These are phyloP conservation scores for Zapornia atra DNA, from an alignment of 2,113 vertebrate species.

Conservation along the genomic window DNA sequence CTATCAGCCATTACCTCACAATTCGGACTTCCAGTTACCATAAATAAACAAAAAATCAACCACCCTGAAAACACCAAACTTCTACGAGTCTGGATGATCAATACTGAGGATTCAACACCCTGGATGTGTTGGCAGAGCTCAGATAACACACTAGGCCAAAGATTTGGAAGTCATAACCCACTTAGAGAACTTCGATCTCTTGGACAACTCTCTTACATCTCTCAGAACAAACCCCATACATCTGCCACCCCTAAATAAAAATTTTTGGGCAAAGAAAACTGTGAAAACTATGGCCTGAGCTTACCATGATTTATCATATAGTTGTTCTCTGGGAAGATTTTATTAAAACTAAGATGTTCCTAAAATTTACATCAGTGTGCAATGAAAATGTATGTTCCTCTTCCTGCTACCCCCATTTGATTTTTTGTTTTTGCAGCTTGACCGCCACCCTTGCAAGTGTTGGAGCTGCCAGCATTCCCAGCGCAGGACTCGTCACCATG, in stretches of 20 bases:
- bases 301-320: neutral
- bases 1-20: neutral
- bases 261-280: neutral
- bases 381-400: neutral
- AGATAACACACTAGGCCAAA: neutral
- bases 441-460: constrained; percentile 96
- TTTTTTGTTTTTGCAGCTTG: constrained; percentile 80
- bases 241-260: neutral
- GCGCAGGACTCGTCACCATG: constrained; percentile 97
- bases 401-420: neutral
- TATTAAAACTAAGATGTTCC: neutral
- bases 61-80: neutral
- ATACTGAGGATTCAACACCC: neutral
- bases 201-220: neutral
- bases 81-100: neutral
- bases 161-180: neutral
- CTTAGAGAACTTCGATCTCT: neutral
- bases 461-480: constrained; percentile 97
- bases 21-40: neutral
- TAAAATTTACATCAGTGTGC: neutral
- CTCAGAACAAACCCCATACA: neutral
- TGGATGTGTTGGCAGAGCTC: neutral
- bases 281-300: neutral
- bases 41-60: neutral
- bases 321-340: neutral